A percentile compares a stretch with the other conserved stretches of the same genome.
Evolutionary conservation across 1,140 invertebrate genomes (phyloP).

Genomic region (Gryon sp.): DNA sequence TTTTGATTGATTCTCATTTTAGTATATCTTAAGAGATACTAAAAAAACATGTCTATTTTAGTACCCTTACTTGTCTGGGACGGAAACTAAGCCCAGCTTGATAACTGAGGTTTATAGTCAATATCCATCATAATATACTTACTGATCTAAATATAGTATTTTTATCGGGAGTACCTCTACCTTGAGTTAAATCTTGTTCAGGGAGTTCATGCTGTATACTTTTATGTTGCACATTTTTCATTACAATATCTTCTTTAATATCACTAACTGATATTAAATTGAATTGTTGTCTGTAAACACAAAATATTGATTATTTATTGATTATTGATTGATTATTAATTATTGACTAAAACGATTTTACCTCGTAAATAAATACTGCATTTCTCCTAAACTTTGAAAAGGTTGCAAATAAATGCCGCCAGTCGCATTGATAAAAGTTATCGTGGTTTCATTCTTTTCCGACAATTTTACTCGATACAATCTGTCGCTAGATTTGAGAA

Average conservation of each 20-base stretch:
- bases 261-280: slow-evolving; percentile 59
- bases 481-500: slow-evolving; percentile 75
- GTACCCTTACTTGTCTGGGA: no score
- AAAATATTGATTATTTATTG: neutral
- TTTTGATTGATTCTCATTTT: no score
- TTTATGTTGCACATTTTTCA: slow-evolving; percentile 60
- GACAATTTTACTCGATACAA: slow-evolving; percentile 67
- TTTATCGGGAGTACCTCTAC: slow-evolving; percentile 70
- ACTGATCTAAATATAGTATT: slow-evolving; percentile 70
- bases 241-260: slow-evolving; percentile 44
- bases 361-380: slow-evolving; percentile 73
- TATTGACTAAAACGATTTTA: slow-evolving; percentile 38
- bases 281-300: slow-evolving; percentile 63
- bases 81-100: no score
- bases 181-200: slow-evolving; percentile 73
- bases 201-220: slow-evolving; percentile 73
- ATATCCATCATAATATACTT: slow-evolving; percentile 33
- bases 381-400: slow-evolving; percentile 76
- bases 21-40: no score
- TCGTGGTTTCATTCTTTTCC: slow-evolving; percentile 57
- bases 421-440: slow-evolving; percentile 72
- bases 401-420: slow-evolving; percentile 76
- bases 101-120: no score
- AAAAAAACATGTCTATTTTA: no score
- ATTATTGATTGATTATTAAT: neutral